Evolutionary conservation across 2,888 invertebrate genomes (phyloP).

Genomic region (Schizotus pectinicornis): DNA sequence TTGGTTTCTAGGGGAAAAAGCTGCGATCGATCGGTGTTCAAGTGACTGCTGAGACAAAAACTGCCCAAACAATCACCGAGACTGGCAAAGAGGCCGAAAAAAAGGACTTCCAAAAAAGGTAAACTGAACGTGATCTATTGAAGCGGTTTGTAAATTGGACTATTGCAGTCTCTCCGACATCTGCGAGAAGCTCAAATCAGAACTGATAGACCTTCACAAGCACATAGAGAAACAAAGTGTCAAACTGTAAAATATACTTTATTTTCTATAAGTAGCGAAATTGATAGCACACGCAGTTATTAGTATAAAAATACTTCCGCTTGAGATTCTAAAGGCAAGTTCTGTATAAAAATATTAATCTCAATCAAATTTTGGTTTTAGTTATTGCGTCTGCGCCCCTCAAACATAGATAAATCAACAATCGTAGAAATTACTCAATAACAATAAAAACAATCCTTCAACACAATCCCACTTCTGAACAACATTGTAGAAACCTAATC

Average conservation of each 20-base stretch:
- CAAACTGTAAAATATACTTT: slow-evolving; percentile 25
- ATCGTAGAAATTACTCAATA: too few species aligned
- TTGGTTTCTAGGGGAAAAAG: slow-evolving; percentile 42
- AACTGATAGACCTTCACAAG: slow-evolving; percentile 53
- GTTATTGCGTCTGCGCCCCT: too few species aligned
- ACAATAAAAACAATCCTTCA: too few species aligned
- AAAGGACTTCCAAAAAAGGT: slow-evolving; percentile 45
- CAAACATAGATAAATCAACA: too few species aligned
- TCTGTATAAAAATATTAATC: neutral
- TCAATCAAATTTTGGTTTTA: neutral
- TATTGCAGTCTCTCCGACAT: slow-evolving; percentile 51
- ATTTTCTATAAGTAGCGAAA: slow-evolving; percentile 4
- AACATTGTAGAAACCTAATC: too few species aligned
- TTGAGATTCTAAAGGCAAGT: neutral
- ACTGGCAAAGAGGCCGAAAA: slow-evolving; percentile 32
- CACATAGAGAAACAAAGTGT: slow-evolving; percentile 50
- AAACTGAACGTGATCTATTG: slow-evolving; percentile 18
- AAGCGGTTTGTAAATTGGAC: neutral
- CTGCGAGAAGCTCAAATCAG: slow-evolving; percentile 54
- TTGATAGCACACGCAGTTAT: neutral
- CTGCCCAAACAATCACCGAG: slow-evolving; percentile 41
- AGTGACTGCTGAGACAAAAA: slow-evolving; percentile 44
- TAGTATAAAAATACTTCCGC: neutral
- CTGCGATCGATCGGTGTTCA: slow-evolving; percentile 46
- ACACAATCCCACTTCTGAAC: too few species aligned